Evolutionary conservation across 2,797 vertebrate genomes (phyloP).

Genomic region (Pangasius mekongensis): DNA sequence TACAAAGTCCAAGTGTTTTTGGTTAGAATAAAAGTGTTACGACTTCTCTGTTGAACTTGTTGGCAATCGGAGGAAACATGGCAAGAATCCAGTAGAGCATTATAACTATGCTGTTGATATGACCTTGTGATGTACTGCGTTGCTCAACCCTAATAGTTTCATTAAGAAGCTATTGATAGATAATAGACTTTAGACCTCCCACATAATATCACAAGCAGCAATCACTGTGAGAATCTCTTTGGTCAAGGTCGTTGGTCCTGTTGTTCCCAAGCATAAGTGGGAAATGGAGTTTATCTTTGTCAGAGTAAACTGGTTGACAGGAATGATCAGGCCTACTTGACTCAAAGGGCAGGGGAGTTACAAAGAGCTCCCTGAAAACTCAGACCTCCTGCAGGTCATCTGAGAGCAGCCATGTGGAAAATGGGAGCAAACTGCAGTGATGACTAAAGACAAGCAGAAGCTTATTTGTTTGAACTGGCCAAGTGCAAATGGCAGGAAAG

Average conservation of each 20-base stretch:
- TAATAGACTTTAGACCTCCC: background rate
- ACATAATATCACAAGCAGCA: background rate
- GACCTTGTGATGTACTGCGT: background rate
- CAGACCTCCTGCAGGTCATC: conserved; percentile 35
- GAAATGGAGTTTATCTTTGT: conserved; percentile 43
- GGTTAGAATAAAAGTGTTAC: background rate
- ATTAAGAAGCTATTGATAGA: background rate
- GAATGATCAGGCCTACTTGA: conserved; percentile 37
- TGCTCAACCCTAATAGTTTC: conserved; percentile 1
- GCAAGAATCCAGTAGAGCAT: background rate
- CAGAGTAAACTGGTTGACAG: conserved; percentile 45
- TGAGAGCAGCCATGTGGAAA: conserved; percentile 45
- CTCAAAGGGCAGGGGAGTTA: conserved; percentile 39
- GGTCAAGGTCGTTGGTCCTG: conserved; percentile 8
- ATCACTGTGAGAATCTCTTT: conserved; percentile 3
- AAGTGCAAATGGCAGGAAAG: conserved; percentile 41
- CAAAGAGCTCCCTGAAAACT: conserved; percentile 39
- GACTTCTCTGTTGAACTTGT: background rate
- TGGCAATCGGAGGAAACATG: background rate
- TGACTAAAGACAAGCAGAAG: conserved; percentile 17
- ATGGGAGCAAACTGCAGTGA: conserved; percentile 29
- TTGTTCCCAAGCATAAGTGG: conserved; percentile 10
- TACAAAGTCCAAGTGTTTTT: background rate
- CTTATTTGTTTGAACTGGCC: conserved; percentile 34
- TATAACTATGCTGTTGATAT: background rate